A percentile compares a stretch with the other conserved stretches of the same genome.
Conservation (phyloP, 2,888 invertebrate species). For the Caenorhabditis zanzibari region DNA sequence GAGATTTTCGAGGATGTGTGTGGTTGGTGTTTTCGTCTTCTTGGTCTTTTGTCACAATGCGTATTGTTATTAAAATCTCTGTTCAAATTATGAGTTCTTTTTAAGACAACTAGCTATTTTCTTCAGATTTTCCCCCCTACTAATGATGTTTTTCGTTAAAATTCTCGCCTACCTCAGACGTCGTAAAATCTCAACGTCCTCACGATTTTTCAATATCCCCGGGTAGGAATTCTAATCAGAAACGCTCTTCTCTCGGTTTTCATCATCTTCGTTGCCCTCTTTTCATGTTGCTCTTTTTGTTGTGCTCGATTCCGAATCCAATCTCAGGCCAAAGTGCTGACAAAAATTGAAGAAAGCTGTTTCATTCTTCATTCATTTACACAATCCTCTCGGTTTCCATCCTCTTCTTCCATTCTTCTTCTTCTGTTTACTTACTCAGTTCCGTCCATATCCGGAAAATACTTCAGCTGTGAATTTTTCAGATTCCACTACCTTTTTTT, state of each 20-base stretch:
- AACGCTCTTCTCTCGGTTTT: conserved; percentile 14
- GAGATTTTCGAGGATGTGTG: neutral
- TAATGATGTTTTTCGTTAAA: conserved; percentile 33
- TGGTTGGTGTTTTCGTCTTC: neutral
- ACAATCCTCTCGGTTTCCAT: conserved; percentile 22
- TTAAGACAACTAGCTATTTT: neutral
- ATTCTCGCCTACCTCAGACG: neutral
- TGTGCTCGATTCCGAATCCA: neutral
- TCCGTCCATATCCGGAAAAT: conserved; percentile 16
- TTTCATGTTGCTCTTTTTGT: conserved; percentile 21
- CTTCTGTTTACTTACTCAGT: conserved; percentile 36
- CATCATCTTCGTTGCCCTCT: conserved; percentile 26
- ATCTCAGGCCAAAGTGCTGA: conserved; percentile 7
- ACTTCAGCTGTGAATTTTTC: neutral
- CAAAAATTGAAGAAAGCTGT: conserved; percentile 50
- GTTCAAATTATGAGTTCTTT: neutral
- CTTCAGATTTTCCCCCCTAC: neutral
- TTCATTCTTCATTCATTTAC: conserved; percentile 56
- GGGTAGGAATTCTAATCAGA: conserved; percentile 22
- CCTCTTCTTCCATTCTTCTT: conserved; percentile 2
- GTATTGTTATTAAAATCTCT: too few relatives aligned
- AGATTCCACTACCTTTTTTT: too few relatives aligned
- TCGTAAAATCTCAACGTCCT: conserved; percentile 30
- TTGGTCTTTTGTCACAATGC: too few relatives aligned
- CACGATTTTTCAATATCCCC: conserved; percentile 49